Percentiles rank a stretch among this genome's conserved stretches.
These are phyloP conservation scores for Toxotes lorentzi DNA, from an alignment of 2,797 vertebrate genomes.

Conservation along the genomic window DNA sequence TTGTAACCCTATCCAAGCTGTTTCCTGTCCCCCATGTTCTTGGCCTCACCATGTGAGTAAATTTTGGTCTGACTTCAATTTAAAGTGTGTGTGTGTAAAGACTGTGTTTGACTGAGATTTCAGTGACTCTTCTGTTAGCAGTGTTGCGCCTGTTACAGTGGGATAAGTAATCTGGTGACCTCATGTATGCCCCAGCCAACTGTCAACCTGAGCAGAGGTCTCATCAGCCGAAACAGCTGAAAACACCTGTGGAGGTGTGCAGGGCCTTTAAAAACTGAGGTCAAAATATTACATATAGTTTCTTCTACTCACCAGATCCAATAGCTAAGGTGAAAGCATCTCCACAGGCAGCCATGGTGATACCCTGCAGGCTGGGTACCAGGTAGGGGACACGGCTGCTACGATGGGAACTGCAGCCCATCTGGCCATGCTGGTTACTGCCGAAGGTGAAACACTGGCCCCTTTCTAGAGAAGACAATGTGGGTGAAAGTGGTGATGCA, in stretches of 20 bases:
- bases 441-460: slow-evolving; percentile 97
- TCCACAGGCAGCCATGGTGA: slow-evolving; percentile 93
- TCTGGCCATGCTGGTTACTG: slow-evolving; percentile 98
- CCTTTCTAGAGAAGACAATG: slow-evolving; percentile 79
- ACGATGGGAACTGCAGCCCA: slow-evolving; percentile 89
- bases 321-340: slow-evolving; percentile 97
- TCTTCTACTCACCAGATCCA: slow-evolving; percentile 87
- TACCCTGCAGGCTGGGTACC: slow-evolving; percentile 88
- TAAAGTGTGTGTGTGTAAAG: neutral
- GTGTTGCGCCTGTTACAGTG: neutral
- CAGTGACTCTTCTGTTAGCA: neutral
- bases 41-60: neutral
- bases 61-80: neutral
- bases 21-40: neutral
- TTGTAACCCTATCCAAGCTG: neutral
- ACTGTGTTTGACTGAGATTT: neutral
- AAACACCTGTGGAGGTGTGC: neutral
- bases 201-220: neutral
- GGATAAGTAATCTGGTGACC: neutral
- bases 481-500: neutral
- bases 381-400: slow-evolving; percentile 90
- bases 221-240: neutral
- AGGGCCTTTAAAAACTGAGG: neutral
- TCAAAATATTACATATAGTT: neutral
- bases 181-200: neutral